Base-by-base conservation (phyloP, 2,888 invertebrate genomes). In the Eupithecia dodoneata region DNA sequence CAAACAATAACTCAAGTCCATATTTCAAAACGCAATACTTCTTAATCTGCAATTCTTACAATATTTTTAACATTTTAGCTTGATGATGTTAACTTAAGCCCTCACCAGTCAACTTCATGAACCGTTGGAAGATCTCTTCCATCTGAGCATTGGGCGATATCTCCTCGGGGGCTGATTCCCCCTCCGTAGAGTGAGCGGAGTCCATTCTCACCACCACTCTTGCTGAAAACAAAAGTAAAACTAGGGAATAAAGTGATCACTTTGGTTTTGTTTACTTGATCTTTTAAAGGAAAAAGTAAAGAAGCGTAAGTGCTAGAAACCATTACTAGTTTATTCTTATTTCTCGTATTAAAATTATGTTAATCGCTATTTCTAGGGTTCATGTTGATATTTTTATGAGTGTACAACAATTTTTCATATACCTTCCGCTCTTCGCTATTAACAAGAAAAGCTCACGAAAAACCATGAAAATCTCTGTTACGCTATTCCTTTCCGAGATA, bases 91-190 rank as follows among this genome's bases (percentile, higher is more conserved):
- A 42, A 13, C 18, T 41, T 42, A 41, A 42, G 4, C 13, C 4
- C 65, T 79, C 85, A 96, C 97, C 97, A 30, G 98, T 98, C 0
- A 97, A 96, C 87, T 96, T 96, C 96, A 97, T 97, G 0, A 98
- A 93, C 81, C 96, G 96, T 81, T 97, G 96, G 87, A 98, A 97
- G 42, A 96, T 94, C 13, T 96, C 96, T 80, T 97, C 97, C 93
- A 97, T 96, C 81, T 94, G 94, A 1, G 90, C 89, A 0, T 89
- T 88, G 0, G 92, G 92, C 0, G 92, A 88, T 0, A 87, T 76
- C 76, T 95, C 95, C 41, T 95, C 95, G 0, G 93, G 90, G 0
- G 87, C 91, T 0, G 90, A 90, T 15, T 94, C 95, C 0, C 93
- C 95, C 66, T 93, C 94, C 0, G 90, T 90, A 0, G 96, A 96